These are phyloP conservation scores for Cygnus buccinator DNA, from an alignment of 2,113 vertebrate species.

Conservation along the genomic window DNA sequence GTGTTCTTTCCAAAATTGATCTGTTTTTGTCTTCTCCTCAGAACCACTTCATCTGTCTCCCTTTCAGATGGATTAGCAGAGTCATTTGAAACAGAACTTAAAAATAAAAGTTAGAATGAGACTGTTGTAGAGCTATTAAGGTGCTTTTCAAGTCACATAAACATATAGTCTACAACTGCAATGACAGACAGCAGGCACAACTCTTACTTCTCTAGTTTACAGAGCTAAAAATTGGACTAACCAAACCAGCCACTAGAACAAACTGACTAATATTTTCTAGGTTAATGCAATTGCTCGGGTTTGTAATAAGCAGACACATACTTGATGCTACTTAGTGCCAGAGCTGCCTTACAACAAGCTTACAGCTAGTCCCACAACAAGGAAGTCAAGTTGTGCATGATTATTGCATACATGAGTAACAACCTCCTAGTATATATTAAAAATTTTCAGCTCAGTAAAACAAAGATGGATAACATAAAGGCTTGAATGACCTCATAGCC, in stretches of 20 bases:
- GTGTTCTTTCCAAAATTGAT: constrained; percentile 99
- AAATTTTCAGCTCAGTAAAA: background rate
- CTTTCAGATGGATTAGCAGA: constrained; percentile 74
- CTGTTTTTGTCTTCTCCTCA: constrained; percentile 94
- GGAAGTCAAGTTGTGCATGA: background rate
- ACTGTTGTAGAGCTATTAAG: background rate
- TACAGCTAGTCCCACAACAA: background rate
- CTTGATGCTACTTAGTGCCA: background rate
- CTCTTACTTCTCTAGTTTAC: background rate
- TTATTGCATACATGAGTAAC: background rate
- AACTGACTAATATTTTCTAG: background rate
- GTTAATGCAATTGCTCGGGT: background rate
- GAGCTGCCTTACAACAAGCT: background rate
- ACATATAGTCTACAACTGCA: background rate
- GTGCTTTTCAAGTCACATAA: background rate
- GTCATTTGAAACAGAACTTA: constrained; percentile 85
- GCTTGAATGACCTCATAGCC: background rate
- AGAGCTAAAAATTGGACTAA: background rate
- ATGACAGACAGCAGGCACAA: background rate
- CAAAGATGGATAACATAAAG: background rate
- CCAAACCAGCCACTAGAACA: background rate
- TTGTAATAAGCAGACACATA: background rate
- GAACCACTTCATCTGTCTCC: constrained; percentile 89
- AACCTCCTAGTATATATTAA: background rate
- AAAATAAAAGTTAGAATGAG: background rate